Percentiles rank a stretch among this genome's conserved stretches.
Conservation (phyloP, 1,140 invertebrate genomes). For the Uloborus diversus region DNA sequence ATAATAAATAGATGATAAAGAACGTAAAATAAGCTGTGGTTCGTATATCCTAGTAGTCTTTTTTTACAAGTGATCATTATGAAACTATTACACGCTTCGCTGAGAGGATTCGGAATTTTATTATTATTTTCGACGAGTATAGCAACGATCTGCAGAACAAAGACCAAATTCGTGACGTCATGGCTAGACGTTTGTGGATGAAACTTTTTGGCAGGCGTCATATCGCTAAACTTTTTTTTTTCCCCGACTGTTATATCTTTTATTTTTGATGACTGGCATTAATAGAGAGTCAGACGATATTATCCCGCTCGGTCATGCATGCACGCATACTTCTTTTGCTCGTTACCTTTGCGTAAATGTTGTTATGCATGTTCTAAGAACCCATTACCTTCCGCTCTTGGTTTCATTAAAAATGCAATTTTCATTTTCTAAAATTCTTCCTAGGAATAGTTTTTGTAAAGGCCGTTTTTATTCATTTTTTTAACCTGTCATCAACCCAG, state of each 20-base stretch:
- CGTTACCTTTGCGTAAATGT: slow-evolving; percentile 28
- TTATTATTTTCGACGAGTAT: slow-evolving; percentile 5
- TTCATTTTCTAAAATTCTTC: too few relatives aligned
- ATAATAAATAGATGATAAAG: slow-evolving; percentile 37
- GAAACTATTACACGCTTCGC: slow-evolving; percentile 47
- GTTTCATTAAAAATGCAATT: slow-evolving; percentile 11
- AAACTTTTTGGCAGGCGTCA: slow-evolving; percentile 3
- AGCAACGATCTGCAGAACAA: slow-evolving; percentile 22
- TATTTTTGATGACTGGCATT: slow-evolving; percentile 29
- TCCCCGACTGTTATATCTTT: slow-evolving; percentile 18
- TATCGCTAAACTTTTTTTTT: slow-evolving; percentile 2
- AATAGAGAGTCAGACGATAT: slow-evolving; percentile 23
- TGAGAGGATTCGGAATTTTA: slow-evolving; percentile 35
- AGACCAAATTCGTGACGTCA: slow-evolving; percentile 35
- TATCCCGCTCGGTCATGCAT: slow-evolving; percentile 43
- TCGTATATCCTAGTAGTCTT: slow-evolving; percentile 20
- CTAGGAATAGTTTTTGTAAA: too few relatives aligned
- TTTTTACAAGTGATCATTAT: slow-evolving; percentile 52
- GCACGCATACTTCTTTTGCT: slow-evolving; percentile 23
- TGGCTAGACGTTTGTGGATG: slow-evolving; percentile 22
- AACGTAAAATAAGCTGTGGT: slow-evolving; percentile 11
- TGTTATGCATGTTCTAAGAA: slow-evolving; percentile 23
- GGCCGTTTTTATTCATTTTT: too few relatives aligned
- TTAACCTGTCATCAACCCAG: too few relatives aligned
- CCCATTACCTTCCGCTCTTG: slow-evolving; percentile 1